phyloP scores from a whole-genome alignment of 2,888 invertebrate genomes.

The Cephus spinipes region DNA sequence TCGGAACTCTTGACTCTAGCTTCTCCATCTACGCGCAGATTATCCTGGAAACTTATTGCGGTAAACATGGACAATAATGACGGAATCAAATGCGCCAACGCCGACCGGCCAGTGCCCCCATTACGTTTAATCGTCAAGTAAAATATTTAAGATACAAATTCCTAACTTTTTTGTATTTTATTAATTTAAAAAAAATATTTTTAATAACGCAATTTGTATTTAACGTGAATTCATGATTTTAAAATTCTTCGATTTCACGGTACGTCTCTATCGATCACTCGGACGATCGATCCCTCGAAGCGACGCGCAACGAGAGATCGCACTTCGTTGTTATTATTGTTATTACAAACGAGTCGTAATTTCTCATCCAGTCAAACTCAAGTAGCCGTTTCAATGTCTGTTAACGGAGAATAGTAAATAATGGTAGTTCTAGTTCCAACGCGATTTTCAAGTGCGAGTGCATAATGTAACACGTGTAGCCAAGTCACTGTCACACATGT shows the following conservation, averaged over 20 bases:
- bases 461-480: slow-evolving; percentile 25
- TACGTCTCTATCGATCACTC: neutral
- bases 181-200: neutral
- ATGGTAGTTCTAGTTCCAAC: slow-evolving; percentile 8
- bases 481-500: slow-evolving; percentile 20
- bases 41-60: slow-evolving; percentile 61
- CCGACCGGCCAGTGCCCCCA: neutral
- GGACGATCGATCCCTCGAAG: neutral
- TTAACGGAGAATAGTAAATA: slow-evolving; percentile 1
- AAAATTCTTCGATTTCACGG: neutral
- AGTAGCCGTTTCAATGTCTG: neutral
- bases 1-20: slow-evolving; percentile 42
- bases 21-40: slow-evolving; percentile 52
- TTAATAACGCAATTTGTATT: neutral
- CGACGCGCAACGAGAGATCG: neutral
- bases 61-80: slow-evolving; percentile 60
- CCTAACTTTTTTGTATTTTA: neutral
- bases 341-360: neutral
- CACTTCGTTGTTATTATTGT: neutral
- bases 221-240: neutral
- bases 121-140: neutral
- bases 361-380: neutral
- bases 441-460: slow-evolving; percentile 16
- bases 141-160: neutral
- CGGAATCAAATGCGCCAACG: slow-evolving; percentile 47